These are phyloP conservation scores for Acropternis orthonyx DNA, from an alignment of 2,797 vertebrate species.

Conservation along the genomic window DNA sequence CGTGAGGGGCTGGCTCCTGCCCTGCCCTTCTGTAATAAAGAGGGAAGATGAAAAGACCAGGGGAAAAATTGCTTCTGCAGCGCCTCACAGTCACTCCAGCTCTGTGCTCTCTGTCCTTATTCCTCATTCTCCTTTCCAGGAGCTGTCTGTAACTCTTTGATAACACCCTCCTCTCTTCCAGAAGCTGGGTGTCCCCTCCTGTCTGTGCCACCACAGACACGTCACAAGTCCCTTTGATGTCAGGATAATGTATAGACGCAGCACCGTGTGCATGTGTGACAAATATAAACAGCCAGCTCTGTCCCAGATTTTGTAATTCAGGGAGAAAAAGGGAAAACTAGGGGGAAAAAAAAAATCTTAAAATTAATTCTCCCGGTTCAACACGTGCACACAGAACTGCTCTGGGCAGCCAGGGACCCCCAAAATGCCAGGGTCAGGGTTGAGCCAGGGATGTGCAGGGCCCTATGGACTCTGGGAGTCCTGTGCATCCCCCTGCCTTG, in stretches of 20 bases:
- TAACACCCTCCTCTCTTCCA: not conserved
- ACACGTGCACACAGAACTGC: not conserved
- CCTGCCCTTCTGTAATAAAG: not conserved
- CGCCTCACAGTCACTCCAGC: not conserved
- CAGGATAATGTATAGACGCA: not conserved
- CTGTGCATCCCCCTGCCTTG: accelerated
- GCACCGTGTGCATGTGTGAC: not conserved
- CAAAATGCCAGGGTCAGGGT: not conserved
- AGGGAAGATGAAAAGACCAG: slow-evolving; percentile 7
- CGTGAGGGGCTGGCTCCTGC: accelerated
- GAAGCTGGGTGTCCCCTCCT: not conserved
- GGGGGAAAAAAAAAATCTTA: not conserved
- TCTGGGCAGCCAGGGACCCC: too few relatives aligned
- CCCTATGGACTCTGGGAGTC: not conserved
- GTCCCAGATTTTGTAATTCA: not conserved
- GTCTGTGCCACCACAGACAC: not conserved
- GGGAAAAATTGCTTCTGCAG: not conserved
- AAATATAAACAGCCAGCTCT: not conserved
- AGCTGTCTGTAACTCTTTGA: slow-evolving; percentile 2
- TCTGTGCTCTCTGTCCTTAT: not conserved
- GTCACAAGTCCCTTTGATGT: not conserved
- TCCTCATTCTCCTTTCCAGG: not conserved
- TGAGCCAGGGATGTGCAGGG: not conserved
- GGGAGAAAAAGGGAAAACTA: not conserved
- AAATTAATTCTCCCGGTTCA: not conserved